phyloP scores from a whole-genome alignment of 2,888 invertebrate species.

The Anodontia alba region DNA sequence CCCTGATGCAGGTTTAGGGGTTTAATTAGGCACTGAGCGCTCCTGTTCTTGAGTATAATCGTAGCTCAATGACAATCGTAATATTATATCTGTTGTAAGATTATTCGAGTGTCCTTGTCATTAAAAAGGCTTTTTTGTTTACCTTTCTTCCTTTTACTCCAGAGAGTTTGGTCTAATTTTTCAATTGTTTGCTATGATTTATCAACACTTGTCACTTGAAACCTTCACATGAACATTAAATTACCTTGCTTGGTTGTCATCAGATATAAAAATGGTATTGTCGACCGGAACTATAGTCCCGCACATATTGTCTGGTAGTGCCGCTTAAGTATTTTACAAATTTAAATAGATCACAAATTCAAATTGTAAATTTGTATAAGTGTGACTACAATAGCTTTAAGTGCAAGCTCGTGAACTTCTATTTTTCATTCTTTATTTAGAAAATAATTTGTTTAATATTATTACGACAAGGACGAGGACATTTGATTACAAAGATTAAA shows the following conservation, averaged over 20 bases:
- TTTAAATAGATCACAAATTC: slow-evolving; percentile 51
- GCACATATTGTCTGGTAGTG: slow-evolving; percentile 46
- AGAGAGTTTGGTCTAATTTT: slow-evolving; percentile 16
- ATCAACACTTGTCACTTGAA: slow-evolving; percentile 14
- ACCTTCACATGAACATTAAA: slow-evolving; percentile 16
- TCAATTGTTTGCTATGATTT: slow-evolving; percentile 14
- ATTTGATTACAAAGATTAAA: slow-evolving; percentile 26
- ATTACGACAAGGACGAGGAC: slow-evolving; percentile 51
- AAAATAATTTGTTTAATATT: slow-evolving; percentile 52
- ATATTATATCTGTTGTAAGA: slow-evolving; percentile 1
- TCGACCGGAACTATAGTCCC: slow-evolving; percentile 37
- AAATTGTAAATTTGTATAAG: slow-evolving; percentile 53
- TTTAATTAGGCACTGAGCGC: neutral
- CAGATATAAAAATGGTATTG: slow-evolving; percentile 36
- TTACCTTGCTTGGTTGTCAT: slow-evolving; percentile 11
- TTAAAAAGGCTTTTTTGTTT: neutral
- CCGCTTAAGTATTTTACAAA: slow-evolving; percentile 44
- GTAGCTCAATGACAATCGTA: slow-evolving; percentile 3
- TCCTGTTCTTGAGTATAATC: neutral
- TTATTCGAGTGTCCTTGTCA: slow-evolving; percentile 4
- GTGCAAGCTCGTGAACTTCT: slow-evolving; percentile 44
- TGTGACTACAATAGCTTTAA: slow-evolving; percentile 42
- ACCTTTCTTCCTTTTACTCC: neutral
- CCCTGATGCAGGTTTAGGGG: too few species aligned
- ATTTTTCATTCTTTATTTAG: slow-evolving; percentile 48